These are phyloP conservation scores for Cirrhinus molitorella DNA, from an alignment of 2,797 vertebrate genomes.

Conservation along the genomic window DNA sequence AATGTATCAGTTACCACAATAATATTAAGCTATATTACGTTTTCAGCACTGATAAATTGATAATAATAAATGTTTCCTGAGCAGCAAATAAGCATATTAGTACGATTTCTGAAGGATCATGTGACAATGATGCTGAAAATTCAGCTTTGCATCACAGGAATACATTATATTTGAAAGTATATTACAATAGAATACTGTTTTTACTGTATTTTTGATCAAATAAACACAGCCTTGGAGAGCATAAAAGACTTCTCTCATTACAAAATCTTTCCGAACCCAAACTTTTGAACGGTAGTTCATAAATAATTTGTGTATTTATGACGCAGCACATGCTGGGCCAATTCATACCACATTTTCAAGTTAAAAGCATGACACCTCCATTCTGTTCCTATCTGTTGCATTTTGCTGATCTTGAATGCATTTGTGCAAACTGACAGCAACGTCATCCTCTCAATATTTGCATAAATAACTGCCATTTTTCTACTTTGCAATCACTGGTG, in stretches of 20 bases:
- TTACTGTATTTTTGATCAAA: not conserved
- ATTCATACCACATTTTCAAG: not conserved
- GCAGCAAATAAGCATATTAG: not conserved
- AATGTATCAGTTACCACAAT: not conserved
- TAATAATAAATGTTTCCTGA: not conserved
- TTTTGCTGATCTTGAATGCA: conserved; percentile 7
- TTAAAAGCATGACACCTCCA: not conserved
- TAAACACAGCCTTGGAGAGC: not conserved
- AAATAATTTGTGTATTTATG: no score
- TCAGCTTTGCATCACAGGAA: not conserved
- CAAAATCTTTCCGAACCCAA: no score
- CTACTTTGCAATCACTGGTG: not conserved
- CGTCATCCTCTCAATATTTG: not conserved
- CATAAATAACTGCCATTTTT: not conserved
- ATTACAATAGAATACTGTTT: not conserved
- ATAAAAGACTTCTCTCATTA: not conserved
- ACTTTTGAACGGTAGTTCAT: no score
- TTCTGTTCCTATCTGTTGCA: not conserved
- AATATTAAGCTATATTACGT: no score
- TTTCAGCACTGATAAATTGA: not conserved
- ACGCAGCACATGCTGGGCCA: not conserved
- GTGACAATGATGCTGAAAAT: not conserved
- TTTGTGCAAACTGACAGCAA: not conserved
- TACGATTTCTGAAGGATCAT: not conserved
- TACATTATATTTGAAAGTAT: not conserved